Evolutionary conservation across 2,888 invertebrate species (phyloP), one percentile per base, ranked within the genome.

Genomic region (Drosophila acutilabella): DNA sequence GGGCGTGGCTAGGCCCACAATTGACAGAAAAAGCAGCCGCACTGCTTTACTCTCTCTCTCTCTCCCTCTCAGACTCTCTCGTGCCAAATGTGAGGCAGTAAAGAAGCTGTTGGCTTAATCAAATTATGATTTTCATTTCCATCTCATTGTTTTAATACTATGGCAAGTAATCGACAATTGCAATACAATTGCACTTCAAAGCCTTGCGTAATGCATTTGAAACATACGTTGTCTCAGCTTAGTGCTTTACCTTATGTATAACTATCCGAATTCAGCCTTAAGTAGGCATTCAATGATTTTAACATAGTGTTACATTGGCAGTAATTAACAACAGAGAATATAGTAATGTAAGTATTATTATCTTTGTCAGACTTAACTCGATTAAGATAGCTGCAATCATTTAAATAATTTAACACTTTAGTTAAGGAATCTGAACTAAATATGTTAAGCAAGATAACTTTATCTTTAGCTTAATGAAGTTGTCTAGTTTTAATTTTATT

Each of bases 51-150:
- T 26, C 14, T 13, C 13, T 44, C 11, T n/a, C 44, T 20, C 44
- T 4, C n/a, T 23, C 36, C 16, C 23, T 14, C n/a, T 2, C 23
- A 16, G 47, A 14, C 50, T 52, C 51, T 60, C 44, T 61, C 70
- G 54, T 65, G 73, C 14, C 57, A 18, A 58, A 50, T 56, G 59
- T 60, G 65, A 61, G 52, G 56, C 66, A 71, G 54, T 69, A 48
- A 41, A 38, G 51, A 41, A 47, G 48, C 58, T 61, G 64, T 38
- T 18, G 54, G 74, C 81, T 89, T 89, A 89, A 89, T 87, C 71
- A 89, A 84, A 87, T 87, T 87, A 89, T 87, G 67, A 70, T 82
- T 86, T 73, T 57, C 67, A 71, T 86, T 86, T 71, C 61, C 67
- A 64, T 56, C 58, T 65, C 69, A 64, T 88, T 85, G 74, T 82